Evolutionary conservation across 2,113 vertebrate species (phyloP), one percentile per base, ranked within the genome.

Genomic region (rabbit (Oryctolagus cuniculus)): DNA sequence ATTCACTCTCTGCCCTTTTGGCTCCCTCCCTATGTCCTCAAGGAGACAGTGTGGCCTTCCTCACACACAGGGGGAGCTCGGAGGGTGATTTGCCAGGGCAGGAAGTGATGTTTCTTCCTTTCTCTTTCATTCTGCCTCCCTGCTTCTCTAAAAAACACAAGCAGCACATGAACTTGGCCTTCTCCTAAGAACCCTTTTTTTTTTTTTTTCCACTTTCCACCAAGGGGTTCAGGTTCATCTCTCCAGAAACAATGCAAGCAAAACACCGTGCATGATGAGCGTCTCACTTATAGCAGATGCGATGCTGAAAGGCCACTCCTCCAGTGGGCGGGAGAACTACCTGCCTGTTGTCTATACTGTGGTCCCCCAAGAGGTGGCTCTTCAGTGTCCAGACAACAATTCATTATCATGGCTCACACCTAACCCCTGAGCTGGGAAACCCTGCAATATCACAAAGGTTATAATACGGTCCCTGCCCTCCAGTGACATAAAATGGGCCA

Each of bases 231-330:
- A 73, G 11, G 2, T 15, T 85, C 29, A 73, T 84, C 36, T 92
- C 49, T 94, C 29, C n/a, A 77, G 74, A 93, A 95, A 66, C 21
- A 78, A 31, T 85, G 94, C 61, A 94, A 81, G 44, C 51, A 77
- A 92, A 91, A 81, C 19, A 61, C 5, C 72, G 12, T 89, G 19
- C 19, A 19, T 27, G 11, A 73, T 13, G 10, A 77, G 15, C 58
- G 17, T 61, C 15, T 64, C 64, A 85, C 51, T 13, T 61, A 72
- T 27, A 63, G 72, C 44, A 89, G 36, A 3, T 21, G 25, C 22
- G 36, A 81, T 19, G 27, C 77, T 69, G 25, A 80, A 81, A 69
- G n/a, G 44, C 38, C 24, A 5, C 11, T 91, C 38, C 75, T 67
- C 6, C 64, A 91, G 58, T 90, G 36, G 19, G 66, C 16, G 10